A percentile compares a stretch with the other conserved stretches of the same genome.
Conservation (phyloP, 2,113 vertebrate genomes). For the Dendropsophus ebraccatus region DNA sequence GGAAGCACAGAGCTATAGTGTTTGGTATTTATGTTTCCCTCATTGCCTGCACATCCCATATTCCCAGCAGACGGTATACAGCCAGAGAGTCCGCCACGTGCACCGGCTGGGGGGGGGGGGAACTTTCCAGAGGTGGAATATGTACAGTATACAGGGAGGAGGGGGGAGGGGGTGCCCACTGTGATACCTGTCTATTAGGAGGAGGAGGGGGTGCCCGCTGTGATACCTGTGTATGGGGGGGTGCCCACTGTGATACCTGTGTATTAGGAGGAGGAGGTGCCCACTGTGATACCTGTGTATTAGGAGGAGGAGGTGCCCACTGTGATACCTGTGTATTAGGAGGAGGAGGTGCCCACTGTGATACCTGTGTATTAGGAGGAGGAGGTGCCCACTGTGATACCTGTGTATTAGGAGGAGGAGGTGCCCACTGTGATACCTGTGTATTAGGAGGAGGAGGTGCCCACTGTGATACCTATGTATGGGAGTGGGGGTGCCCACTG, state of each 20-base stretch:
- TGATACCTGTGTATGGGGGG: not conserved
- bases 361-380: no score
- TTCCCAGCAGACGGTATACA: constrained; percentile 28
- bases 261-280: not conserved
- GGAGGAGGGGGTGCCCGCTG: no score
- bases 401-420: not conserved
- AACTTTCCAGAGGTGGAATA: constrained; percentile 21
- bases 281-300: not conserved
- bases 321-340: not conserved
- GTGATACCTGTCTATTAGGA: not conserved
- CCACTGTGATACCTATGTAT: not conserved
- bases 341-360: no score
- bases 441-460: not conserved
- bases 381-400: not conserved
- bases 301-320: not conserved
- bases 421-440: not conserved
- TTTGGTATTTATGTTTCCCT: not conserved
- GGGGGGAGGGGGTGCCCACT: not conserved
- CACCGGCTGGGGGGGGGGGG: not conserved
- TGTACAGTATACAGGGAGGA: not conserved
- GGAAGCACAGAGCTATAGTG: constrained; percentile 22
- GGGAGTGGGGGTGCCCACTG: not conserved
- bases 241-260: no score
- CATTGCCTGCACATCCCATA: not conserved
- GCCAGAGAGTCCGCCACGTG: not conserved